These are phyloP conservation scores for Scaptomyza flava DNA, from an alignment of 2,888 invertebrate genomes.

Conservation along the genomic window DNA sequence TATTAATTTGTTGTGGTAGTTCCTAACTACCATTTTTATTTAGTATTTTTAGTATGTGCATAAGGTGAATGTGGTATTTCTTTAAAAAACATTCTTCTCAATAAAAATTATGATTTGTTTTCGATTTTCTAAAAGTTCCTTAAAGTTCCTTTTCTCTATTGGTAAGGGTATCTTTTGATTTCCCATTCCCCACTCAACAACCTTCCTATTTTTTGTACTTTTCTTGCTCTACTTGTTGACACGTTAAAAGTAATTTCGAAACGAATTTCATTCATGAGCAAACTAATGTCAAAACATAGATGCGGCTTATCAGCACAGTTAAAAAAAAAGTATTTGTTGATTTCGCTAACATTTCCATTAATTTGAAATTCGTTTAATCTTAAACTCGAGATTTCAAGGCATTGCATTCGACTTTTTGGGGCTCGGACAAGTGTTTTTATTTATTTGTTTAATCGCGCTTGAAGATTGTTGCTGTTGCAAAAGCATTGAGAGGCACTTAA, in stretches of 20 bases:
- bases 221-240: background rate
- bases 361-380: conserved; percentile 28
- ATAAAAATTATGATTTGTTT: too few relatives aligned
- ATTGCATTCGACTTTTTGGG: conserved; percentile 29
- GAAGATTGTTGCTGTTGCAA: conserved; percentile 2
- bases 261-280: conserved; percentile 42
- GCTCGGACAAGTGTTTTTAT: background rate
- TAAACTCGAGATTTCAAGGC: conserved; percentile 2
- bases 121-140: too few relatives aligned
- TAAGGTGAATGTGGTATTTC: too few relatives aligned
- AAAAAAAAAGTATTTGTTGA: background rate
- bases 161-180: background rate
- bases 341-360: conserved; percentile 16
- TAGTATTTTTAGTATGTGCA: too few relatives aligned
- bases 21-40: too few relatives aligned
- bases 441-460: conserved; percentile 32
- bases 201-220: too few relatives aligned
- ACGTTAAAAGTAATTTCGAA: background rate
- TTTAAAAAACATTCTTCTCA: too few relatives aligned
- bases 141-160: too few relatives aligned
- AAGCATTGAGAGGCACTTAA: conserved; percentile 15
- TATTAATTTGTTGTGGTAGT: too few relatives aligned
- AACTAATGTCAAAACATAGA: conserved; percentile 24
- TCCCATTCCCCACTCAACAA: too few relatives aligned
- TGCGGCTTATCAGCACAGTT: conserved; percentile 33